Evolutionary conservation across 2,888 invertebrate species (phyloP), one percentile per base, ranked within the genome.

Genomic region (Chromoteleia sp.): DNA sequence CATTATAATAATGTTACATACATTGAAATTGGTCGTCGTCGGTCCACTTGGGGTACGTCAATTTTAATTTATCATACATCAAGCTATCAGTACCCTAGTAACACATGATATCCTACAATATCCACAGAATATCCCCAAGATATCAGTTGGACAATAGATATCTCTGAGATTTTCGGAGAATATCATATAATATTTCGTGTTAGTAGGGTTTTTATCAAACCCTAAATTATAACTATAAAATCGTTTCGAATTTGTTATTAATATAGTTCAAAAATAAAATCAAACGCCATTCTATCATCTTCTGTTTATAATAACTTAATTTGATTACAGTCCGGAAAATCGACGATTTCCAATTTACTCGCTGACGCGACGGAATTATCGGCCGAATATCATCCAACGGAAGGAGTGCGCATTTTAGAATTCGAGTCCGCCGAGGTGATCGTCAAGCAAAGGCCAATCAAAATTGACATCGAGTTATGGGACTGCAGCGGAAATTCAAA

Each of bases 401-500:
- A 95, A 91, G 96, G 96, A 41, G 94, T 94, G 33, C 93, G 96
- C 85, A 96, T 96, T 85, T 93, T 96, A 10, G 96, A 96, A 89
- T 96, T 96, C 90, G 96, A 96, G 91, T 92, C 94, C 19, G 92
- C 93, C 17, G 94, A 94, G 85, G 88, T 95, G 4, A 93, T 92
- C 84, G 92, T 94, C 0, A 94, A 94, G 86, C 94, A 94, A 4
- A 93, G 94, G 86, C 90, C 91, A 52, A 89, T 91, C 7, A 94
- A 94, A 85, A 93, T 94, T 21, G 96, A 96, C 86, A 94, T 97
- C 39, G 96, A 97, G 91, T 91, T 96, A 52, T 96, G 96, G 96
- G 96, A 96, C 88, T 95, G 95, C 91, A 96, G 96, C 88, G 96
- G 96, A 12, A 95, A 96, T 89, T 93, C 93, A 85, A 95, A 94